Conservation (phyloP, 23 tunicate genomes). For the Phallusia fumigata region DNA sequence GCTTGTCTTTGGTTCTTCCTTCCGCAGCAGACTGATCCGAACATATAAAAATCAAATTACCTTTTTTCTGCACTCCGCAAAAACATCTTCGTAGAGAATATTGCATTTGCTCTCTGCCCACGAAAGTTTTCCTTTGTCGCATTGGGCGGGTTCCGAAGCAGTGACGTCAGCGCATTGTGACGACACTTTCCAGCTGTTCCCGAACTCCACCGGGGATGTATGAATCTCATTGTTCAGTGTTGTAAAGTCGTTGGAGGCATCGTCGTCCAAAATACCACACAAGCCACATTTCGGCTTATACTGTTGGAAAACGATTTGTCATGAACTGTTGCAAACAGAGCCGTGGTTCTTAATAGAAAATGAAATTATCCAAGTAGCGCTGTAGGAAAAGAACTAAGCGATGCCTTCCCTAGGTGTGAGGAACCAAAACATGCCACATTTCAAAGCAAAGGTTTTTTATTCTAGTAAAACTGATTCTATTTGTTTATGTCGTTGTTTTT, state of each 20-base stretch:
- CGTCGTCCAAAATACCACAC: conserved; percentile 42
- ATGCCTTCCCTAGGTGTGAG: too few relatives aligned
- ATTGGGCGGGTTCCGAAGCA: background rate
- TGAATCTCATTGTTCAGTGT: conserved; percentile 7
- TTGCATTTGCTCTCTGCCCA: background rate
- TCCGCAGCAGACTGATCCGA: too few relatives aligned
- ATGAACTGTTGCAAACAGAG: too few relatives aligned
- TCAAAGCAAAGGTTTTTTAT: too few relatives aligned
- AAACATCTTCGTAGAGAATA: background rate
- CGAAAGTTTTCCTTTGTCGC: background rate
- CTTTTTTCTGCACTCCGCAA: background rate
- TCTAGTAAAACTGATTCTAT: too few relatives aligned
- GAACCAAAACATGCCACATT: too few relatives aligned
- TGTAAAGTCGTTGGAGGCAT: conserved; percentile 26
- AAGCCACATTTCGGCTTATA: conserved; percentile 20
- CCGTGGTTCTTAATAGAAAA: too few relatives aligned
- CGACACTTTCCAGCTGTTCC: conserved; percentile 46
- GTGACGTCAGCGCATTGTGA: background rate
- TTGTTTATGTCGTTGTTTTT: too few relatives aligned
- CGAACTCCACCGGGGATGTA: conserved; percentile 24
- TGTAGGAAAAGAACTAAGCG: too few relatives aligned
- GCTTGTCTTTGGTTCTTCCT: too few relatives aligned
- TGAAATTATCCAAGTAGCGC: too few relatives aligned
- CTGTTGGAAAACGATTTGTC: background rate
- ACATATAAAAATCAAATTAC: background rate